Conservation (phyloP, 2,888 invertebrate genomes). For the Nomada fabriciana region DNA sequence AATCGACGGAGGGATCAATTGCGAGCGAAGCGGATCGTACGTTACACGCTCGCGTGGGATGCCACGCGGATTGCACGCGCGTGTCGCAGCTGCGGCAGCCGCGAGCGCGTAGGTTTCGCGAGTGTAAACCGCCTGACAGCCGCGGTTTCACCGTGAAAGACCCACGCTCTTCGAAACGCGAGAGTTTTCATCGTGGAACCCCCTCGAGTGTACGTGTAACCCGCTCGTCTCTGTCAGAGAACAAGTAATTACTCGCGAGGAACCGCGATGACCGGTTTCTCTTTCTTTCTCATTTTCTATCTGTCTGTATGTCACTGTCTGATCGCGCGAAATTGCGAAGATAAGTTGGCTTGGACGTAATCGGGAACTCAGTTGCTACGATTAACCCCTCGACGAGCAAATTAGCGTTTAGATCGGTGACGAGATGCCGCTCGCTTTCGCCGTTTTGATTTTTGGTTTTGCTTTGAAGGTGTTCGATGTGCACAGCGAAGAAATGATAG, state of each 20-base stretch:
- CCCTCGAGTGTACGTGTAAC: slow-evolving; percentile 31
- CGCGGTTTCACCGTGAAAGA: slow-evolving; percentile 40
- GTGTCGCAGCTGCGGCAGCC: slow-evolving; percentile 50
- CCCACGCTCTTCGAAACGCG: slow-evolving; percentile 43
- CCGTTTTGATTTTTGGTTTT: not conserved
- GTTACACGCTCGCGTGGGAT: not conserved
- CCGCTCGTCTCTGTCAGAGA: slow-evolving; percentile 48
- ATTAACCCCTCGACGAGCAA: slow-evolving; percentile 52
- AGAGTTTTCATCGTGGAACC: slow-evolving; percentile 31
- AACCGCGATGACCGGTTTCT: not conserved
- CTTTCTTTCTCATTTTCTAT: not conserved
- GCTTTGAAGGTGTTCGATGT: no score
- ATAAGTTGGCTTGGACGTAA: slow-evolving; percentile 60
- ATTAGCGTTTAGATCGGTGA: slow-evolving; percentile 47
- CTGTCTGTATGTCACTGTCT: slow-evolving; percentile 1
- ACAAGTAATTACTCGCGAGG: slow-evolving; percentile 53
- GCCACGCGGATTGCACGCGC: slow-evolving; percentile 20
- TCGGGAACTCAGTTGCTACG: slow-evolving; percentile 54
- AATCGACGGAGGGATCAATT: no score
- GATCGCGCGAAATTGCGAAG: slow-evolving; percentile 57
- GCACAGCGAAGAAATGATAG: no score
- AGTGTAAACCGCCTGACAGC: slow-evolving; percentile 53
- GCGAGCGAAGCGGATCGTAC: no score
- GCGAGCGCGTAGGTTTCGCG: slow-evolving; percentile 56
- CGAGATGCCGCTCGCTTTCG: slow-evolving; percentile 37